phyloP scores from a whole-genome alignment of 2,888 invertebrate genomes.

The Dynastes hyllus region DNA sequence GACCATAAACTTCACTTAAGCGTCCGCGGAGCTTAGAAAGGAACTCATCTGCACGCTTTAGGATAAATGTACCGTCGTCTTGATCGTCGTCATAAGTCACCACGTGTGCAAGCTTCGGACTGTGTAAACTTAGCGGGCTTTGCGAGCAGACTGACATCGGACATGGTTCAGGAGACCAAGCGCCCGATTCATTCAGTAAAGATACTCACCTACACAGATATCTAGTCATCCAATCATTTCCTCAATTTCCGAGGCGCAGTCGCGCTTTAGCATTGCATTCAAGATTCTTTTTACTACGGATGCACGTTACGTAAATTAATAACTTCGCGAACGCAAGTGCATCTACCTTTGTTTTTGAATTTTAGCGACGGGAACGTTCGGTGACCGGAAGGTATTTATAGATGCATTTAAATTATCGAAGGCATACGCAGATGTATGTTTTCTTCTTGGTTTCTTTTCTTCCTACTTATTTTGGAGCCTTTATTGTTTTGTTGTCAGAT shows the following conservation, averaged over 20 bases:
- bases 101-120: constrained; percentile 51
- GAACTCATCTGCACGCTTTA: constrained; percentile 25
- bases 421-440: not conserved
- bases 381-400: not conserved
- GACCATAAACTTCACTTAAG: constrained; percentile 43
- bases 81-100: constrained; percentile 54
- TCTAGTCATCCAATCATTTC: constrained; percentile 63
- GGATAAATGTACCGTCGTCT: constrained; percentile 27
- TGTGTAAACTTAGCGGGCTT: constrained; percentile 61
- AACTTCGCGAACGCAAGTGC: constrained; percentile 15
- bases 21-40: constrained; percentile 35
- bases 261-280: constrained; percentile 52
- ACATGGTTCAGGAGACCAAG: constrained; percentile 60
- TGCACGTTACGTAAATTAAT: constrained; percentile 25
- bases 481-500: too few species aligned
- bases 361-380: not conserved
- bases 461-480: not conserved
- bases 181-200: constrained; percentile 60
- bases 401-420: not conserved
- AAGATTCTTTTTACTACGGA: constrained; percentile 28
- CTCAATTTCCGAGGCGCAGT: constrained; percentile 59
- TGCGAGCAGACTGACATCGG: constrained; percentile 64
- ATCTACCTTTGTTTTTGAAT: not conserved
- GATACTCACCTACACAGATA: constrained; percentile 63
- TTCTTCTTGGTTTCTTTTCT: not conserved